These are phyloP conservation scores for Exephanes ischioxanthus DNA, from an alignment of 2,888 invertebrate genomes.

Conservation along the genomic window DNA sequence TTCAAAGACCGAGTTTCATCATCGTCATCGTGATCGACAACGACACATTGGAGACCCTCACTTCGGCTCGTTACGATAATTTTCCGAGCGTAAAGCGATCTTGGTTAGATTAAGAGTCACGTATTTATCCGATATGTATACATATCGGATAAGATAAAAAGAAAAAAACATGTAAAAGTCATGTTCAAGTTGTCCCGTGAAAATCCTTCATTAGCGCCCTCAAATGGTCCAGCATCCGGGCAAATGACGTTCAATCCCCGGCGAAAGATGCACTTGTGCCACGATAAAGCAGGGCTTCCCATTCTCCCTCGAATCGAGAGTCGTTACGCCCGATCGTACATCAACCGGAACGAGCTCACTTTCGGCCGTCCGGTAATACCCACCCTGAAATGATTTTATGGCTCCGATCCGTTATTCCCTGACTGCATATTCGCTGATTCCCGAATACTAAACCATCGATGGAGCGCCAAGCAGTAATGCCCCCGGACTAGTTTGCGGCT, in stretches of 20 bases:
- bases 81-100: background rate
- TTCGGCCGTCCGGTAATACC: slow-evolving; percentile 65
- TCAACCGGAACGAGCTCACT: slow-evolving; percentile 73
- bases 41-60: slow-evolving; percentile 5
- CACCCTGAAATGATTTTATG: slow-evolving; percentile 74
- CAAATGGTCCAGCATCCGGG: slow-evolving; percentile 16
- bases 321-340: slow-evolving; percentile 70
- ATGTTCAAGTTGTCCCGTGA: background rate
- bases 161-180: background rate
- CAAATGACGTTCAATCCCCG: slow-evolving; percentile 23
- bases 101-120: background rate
- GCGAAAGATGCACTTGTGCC: slow-evolving; percentile 30
- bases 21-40: background rate
- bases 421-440: slow-evolving; percentile 54
- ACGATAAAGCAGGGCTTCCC: slow-evolving; percentile 69
- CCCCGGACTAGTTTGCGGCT: slow-evolving; percentile 29
- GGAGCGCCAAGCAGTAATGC: slow-evolving; percentile 41
- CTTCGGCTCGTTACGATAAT: background rate
- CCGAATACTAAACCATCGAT: slow-evolving; percentile 42
- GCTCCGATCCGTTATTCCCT: slow-evolving; percentile 66
- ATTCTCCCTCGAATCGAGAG: slow-evolving; percentile 64
- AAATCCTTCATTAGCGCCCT: background rate
- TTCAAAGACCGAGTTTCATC: slow-evolving; percentile 29
- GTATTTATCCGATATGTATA: no score
- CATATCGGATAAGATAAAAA: background rate